Conservation (phyloP, 2,113 vertebrate species). For the Limanda limanda region DNA sequence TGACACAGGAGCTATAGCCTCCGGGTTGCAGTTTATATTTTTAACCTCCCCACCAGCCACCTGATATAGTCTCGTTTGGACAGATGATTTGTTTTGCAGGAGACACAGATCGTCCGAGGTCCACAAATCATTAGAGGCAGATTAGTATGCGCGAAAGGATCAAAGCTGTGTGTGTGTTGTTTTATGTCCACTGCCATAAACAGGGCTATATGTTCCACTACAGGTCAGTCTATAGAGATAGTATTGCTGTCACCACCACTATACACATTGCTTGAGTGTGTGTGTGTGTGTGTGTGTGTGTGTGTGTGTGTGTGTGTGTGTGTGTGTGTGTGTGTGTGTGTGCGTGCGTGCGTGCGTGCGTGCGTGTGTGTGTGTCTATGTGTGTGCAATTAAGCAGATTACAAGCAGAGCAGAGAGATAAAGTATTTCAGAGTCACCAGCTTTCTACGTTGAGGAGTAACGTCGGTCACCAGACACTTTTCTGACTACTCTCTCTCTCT, state of each 20-base stretch:
- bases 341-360: not conserved
- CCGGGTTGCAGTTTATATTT: conserved; percentile 22
- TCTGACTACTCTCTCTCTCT: not conserved
- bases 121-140: not conserved
- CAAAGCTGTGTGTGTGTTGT: conserved; percentile 17
- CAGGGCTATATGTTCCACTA: not conserved
- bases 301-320: not conserved
- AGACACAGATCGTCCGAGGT: not conserved
- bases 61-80: conserved; percentile 36
- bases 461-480: not conserved
- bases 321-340: not conserved
- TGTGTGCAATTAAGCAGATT: not conserved
- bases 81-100: conserved; percentile 33
- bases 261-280: too few species aligned
- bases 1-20: conserved; percentile 10
- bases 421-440: not conserved
- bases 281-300: not conserved
- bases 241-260: too few species aligned
- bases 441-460: not conserved
- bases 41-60: not conserved
- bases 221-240: not conserved
- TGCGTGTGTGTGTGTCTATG: not conserved
- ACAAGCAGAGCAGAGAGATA: not conserved
- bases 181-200: not conserved
- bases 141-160: conserved; percentile 1